Percentiles rank a stretch among this genome's conserved stretches.
Conservation (phyloP, 2,113 vertebrate species). For the Rhinopomastus cyanomelas region DNA sequence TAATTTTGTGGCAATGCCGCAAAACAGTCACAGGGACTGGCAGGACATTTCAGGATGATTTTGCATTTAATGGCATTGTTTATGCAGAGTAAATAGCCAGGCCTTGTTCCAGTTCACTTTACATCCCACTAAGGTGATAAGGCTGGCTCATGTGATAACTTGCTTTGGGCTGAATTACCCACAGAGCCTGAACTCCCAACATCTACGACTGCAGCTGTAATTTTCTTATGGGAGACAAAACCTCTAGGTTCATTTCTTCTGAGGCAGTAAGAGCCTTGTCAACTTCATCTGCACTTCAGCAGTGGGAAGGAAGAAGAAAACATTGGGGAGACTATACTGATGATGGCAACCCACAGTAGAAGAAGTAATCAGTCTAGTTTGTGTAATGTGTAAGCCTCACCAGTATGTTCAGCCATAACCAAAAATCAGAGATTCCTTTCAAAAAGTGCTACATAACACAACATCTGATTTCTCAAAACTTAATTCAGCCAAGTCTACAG, state of each 20-base stretch:
- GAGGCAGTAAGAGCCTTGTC: not conserved
- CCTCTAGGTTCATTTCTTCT: not conserved
- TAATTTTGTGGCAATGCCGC: not conserved
- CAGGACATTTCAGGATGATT: conserved; percentile 18
- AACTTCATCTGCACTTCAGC: not conserved
- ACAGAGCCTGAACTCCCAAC: not conserved
- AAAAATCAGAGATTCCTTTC: not conserved
- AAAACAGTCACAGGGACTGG: not conserved
- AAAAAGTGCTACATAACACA: not conserved
- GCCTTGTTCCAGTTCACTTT: not conserved
- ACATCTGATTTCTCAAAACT: not conserved
- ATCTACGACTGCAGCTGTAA: not conserved
- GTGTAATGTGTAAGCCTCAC: not conserved
- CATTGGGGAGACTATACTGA: not conserved
- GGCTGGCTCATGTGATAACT: not conserved
- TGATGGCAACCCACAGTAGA: not conserved
- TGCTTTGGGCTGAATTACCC: not conserved
- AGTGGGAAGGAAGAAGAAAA: not conserved
- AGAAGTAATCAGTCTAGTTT: not conserved
- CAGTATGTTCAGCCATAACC: not conserved
- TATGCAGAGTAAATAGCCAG: not conserved
- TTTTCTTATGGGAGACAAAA: not conserved
- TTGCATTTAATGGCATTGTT: not conserved
- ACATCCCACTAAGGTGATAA: not conserved
- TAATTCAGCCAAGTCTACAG: not conserved